Conservation (phyloP, 2,797 vertebrate species). For the Sebastiscus tertius region DNA sequence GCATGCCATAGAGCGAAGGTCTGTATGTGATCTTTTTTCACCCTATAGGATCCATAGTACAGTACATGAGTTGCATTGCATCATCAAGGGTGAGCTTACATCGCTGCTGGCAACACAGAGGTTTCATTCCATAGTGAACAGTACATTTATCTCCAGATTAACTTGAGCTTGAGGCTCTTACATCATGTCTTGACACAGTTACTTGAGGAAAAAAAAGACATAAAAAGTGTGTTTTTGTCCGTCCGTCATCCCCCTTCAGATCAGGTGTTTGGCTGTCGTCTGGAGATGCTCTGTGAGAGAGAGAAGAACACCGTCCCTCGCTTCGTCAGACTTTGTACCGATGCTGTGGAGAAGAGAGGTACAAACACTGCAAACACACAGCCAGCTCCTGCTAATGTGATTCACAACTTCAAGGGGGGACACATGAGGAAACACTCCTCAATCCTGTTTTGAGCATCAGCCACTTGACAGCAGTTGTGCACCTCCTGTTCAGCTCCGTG, state of each 20-base stretch:
- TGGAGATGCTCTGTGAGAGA: constrained; percentile 91
- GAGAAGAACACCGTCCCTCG: constrained; percentile 88
- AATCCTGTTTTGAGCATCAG: background rate
- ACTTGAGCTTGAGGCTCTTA: constrained; percentile 38
- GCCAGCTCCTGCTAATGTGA: constrained; percentile 24
- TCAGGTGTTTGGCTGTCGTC: constrained; percentile 92
- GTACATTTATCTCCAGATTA: constrained; percentile 45
- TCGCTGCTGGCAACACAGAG: constrained; percentile 52
- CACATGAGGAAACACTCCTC: constrained; percentile 23
- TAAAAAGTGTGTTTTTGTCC: constrained; percentile 45
- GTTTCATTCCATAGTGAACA: constrained; percentile 45
- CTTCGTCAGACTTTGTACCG: constrained; percentile 90
- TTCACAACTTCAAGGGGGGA: constrained; percentile 2
- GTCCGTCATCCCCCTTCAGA: constrained; percentile 79
- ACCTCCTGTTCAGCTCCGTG: constrained; percentile 9
- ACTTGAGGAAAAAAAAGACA: constrained; percentile 1
- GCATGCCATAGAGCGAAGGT: background rate
- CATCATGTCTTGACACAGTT: constrained; percentile 54
- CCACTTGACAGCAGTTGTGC: constrained; percentile 31
- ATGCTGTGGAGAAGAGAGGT: constrained; percentile 92
- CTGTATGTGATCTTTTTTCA: background rate
- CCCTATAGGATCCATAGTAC: constrained; percentile 34
- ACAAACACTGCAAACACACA: constrained; percentile 15
- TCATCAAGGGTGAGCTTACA: constrained; percentile 81
- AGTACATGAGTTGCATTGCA: constrained; percentile 63